Conservation (phyloP, 2,797 vertebrate genomes). For the Myotis daubentonii region DNA sequence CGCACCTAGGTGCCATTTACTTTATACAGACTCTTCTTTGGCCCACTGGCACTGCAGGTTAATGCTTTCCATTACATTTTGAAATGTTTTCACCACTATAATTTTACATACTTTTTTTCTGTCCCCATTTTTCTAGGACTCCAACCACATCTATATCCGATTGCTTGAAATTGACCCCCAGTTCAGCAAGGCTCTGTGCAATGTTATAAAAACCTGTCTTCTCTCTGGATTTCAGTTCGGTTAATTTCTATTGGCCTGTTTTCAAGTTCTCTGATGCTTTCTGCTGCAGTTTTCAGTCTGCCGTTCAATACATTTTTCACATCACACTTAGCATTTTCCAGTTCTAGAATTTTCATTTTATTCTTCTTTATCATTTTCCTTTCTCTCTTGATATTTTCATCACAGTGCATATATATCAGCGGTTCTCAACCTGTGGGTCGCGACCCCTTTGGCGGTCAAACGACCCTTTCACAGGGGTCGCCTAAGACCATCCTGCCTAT, state of each 20-base stretch:
- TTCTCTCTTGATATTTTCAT: not conserved
- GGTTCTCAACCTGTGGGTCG: too few relatives aligned
- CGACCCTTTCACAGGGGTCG: too few relatives aligned
- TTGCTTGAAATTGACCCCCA: not conserved
- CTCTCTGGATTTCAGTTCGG: not conserved
- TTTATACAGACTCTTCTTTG: not conserved
- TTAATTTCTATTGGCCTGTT: not conserved
- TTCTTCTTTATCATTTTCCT: not conserved
- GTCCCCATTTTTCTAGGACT: not conserved
- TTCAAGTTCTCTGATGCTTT: not conserved
- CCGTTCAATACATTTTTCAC: not conserved
- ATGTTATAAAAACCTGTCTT: not conserved
- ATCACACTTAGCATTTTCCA: not conserved
- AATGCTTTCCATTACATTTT: not conserved
- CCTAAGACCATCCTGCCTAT: too few relatives aligned
- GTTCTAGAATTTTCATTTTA: not conserved
- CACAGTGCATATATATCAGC: not conserved
- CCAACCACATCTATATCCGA: not conserved
- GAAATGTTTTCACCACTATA: not conserved
- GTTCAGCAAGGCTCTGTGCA: not conserved
- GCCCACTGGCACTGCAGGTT: not conserved
- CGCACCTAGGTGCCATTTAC: not conserved
- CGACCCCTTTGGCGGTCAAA: too few relatives aligned
- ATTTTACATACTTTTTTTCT: not conserved
- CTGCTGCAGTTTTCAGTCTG: not conserved